phyloP scores from a whole-genome alignment of 1,140 invertebrate species.

The Diabrotica virgifera region DNA sequence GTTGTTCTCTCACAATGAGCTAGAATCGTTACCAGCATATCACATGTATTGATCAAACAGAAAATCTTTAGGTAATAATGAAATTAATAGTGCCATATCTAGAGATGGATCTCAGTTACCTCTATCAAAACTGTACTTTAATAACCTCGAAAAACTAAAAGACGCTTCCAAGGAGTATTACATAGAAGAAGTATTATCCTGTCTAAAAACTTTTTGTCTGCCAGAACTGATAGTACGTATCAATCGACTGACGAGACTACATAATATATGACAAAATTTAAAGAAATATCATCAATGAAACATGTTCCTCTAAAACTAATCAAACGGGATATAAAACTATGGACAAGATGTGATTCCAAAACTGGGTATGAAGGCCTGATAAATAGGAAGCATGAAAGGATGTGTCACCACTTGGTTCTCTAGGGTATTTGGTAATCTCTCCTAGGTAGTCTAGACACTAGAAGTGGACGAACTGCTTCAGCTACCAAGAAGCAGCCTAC shows the following conservation, averaged over 20 bases:
- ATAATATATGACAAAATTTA: background rate
- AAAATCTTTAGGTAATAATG: background rate
- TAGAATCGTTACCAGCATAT: background rate
- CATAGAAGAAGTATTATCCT: constrained; percentile 14
- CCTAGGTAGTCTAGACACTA: too few relatives aligned
- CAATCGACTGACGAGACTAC: constrained; percentile 1
- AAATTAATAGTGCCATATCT: background rate
- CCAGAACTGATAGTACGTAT: background rate
- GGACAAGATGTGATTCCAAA: too few relatives aligned
- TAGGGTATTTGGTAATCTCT: too few relatives aligned
- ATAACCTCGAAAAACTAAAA: background rate
- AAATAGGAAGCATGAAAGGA: too few relatives aligned
- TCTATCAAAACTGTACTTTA: background rate
- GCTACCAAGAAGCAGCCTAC: too few relatives aligned
- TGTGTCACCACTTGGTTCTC: too few relatives aligned
- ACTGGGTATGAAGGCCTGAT: too few relatives aligned
- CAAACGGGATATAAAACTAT: background rate
- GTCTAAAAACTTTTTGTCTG: background rate
- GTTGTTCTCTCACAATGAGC: background rate
- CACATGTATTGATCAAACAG: background rate
- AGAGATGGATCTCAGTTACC: background rate
- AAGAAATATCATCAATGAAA: background rate
- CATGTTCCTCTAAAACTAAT: background rate
- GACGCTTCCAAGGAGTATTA: constrained; percentile 13
- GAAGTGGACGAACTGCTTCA: too few relatives aligned